A percentile compares a stretch with the other conserved stretches of the same genome.
Conservation (phyloP, 2,888 invertebrate genomes). For the Hipparchia semele region DNA sequence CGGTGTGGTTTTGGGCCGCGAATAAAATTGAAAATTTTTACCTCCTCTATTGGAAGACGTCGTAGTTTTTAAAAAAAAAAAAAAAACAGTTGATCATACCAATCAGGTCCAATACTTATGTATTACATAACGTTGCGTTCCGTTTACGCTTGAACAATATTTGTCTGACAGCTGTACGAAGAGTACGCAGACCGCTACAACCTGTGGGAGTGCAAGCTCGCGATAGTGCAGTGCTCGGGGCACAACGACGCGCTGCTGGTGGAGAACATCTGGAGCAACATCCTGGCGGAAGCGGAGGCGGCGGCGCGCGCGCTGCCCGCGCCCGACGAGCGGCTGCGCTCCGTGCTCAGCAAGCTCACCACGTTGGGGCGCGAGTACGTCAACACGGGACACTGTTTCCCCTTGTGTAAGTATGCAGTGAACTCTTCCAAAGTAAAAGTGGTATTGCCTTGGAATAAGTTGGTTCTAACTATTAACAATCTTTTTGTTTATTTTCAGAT, state of each 20-base stretch:
- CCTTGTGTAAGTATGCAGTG: constrained; percentile 84
- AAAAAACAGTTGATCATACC: too few species aligned
- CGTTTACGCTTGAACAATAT: too few species aligned
- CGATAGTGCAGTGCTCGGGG: constrained; percentile 97
- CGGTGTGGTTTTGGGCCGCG: too few species aligned
- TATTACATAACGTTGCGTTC: too few species aligned
- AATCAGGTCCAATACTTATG: too few species aligned
- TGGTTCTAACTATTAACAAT: not conserved
- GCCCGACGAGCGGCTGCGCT: constrained; percentile 83
- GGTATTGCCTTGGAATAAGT: too few species aligned
- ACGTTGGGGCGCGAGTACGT: constrained; percentile 90
- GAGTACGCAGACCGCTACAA: constrained; percentile 96
- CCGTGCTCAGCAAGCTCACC: constrained; percentile 90
- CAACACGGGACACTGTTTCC: constrained; percentile 93
- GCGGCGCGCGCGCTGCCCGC: constrained; percentile 70
- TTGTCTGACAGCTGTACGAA: constrained; percentile 87
- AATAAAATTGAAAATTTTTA: too few species aligned
- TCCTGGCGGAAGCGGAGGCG: constrained; percentile 85
- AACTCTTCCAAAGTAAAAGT: too few species aligned
- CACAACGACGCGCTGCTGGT: constrained; percentile 94
- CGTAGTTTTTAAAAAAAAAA: too few species aligned
- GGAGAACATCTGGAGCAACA: constrained; percentile 95
- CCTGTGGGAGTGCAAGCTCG: constrained; percentile 96
- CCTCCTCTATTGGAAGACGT: too few species aligned
- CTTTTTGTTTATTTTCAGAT: constrained; percentile 72